These are phyloP conservation scores for Pedionomus torquatus DNA, from an alignment of 2,113 vertebrate species.

Conservation along the genomic window DNA sequence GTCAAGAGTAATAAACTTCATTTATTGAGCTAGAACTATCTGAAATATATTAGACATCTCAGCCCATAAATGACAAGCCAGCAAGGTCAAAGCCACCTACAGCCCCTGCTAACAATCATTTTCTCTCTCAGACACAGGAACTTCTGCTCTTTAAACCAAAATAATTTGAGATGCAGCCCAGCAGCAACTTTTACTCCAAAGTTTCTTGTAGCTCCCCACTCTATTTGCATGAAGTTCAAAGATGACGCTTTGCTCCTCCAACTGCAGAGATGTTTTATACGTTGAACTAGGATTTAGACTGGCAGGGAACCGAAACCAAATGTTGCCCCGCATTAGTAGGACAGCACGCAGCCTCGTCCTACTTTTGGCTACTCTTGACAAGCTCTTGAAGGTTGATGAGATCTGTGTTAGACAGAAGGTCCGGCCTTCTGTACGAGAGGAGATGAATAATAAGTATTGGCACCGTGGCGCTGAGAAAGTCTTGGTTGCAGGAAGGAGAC, in stretches of 20 bases:
- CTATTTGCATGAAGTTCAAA: rapidly evolving
- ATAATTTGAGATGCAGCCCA: rapidly evolving
- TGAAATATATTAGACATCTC: neutral
- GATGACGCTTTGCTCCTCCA: rapidly evolving
- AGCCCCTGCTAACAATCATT: neutral
- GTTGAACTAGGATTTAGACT: neutral
- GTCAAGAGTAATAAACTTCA: neutral
- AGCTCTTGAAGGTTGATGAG: conserved; percentile 7
- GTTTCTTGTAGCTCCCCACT: neutral
- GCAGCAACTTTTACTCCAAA: neutral
- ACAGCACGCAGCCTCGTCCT: neutral
- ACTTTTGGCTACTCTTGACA: neutral
- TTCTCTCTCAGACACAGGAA: neutral
- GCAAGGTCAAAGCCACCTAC: neutral
- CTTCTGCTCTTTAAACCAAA: neutral
- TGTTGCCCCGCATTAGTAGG: neutral
- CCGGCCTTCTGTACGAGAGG: neutral
- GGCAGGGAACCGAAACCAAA: neutral
- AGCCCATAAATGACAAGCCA: neutral
- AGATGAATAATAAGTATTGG: neutral
- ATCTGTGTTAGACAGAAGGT: conserved; percentile 16
- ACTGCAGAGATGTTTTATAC: neutral
- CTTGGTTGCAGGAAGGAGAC: neutral
- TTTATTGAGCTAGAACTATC: neutral
- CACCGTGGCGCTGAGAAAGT: neutral